Evolutionary conservation across 2,113 vertebrate species (phyloP).

Genomic region (Cairina moschata): DNA sequence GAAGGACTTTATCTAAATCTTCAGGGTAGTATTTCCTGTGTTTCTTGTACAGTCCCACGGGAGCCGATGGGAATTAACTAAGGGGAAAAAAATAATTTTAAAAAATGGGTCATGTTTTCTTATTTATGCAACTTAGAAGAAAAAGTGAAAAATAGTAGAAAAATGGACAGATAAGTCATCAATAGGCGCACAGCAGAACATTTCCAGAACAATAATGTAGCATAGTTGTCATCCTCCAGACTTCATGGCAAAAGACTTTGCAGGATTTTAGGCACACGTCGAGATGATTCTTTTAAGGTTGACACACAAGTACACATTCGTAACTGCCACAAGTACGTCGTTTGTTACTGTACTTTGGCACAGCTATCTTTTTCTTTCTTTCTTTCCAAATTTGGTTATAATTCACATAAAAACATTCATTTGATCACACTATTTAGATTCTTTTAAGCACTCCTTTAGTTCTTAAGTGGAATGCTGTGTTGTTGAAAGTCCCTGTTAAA

Average conservation of each 20-base stretch:
- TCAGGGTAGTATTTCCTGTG: not conserved
- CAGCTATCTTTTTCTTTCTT: not conserved
- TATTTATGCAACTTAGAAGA: not conserved
- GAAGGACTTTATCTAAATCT: not conserved
- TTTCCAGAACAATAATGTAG: rapidly evolving
- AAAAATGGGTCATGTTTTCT: not conserved
- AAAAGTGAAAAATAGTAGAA: not conserved
- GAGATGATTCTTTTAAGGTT: not conserved
- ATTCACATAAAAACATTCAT: not conserved
- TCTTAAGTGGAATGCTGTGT: not conserved
- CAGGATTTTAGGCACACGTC: not conserved
- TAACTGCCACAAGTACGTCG: not conserved
- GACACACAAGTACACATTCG: not conserved
- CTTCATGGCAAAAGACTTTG: not conserved
- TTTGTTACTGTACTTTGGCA: not conserved
- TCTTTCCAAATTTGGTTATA: not conserved
- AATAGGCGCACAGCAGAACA: not conserved
- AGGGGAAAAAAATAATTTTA: not conserved
- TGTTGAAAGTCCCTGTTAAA: not conserved
- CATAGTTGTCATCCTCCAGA: not conserved
- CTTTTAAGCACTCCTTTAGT: not conserved
- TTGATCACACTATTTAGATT: not conserved
- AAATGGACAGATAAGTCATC: not conserved
- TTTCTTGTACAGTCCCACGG: not conserved
- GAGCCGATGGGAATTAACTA: not conserved